Percentiles rank a stretch among this genome's conserved stretches.
These are phyloP conservation scores for Elysia crispata DNA, from an alignment of 2,888 invertebrate genomes.

Conservation along the genomic window DNA sequence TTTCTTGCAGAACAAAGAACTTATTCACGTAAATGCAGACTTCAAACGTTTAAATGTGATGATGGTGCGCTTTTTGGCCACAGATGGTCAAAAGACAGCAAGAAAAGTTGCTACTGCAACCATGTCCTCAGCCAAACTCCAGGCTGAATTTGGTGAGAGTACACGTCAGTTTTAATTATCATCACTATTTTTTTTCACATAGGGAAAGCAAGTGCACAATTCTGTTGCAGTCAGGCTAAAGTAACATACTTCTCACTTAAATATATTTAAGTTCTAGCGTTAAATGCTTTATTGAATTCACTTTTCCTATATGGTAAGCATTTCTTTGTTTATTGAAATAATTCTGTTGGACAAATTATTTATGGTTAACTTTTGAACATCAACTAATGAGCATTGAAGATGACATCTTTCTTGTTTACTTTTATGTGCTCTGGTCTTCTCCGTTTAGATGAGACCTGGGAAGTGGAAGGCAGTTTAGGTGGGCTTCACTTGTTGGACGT, in stretches of 20 bases:
- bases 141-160: conserved; percentile 85
- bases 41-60: conserved; percentile 94
- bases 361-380: no score
- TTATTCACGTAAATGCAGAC: conserved; percentile 82
- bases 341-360: no score
- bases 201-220: not conserved
- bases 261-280: no score
- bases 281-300: no score
- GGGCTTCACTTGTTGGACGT: conserved; percentile 92
- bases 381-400: no score
- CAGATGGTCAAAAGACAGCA: conserved; percentile 81
- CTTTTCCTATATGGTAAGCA: no score
- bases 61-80: conserved; percentile 87
- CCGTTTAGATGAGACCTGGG: conserved; percentile 80
- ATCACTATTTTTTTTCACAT: not conserved
- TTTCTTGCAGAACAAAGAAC: conserved; percentile 35
- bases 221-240: no score
- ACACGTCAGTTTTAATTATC: not conserved
- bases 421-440: not conserved
- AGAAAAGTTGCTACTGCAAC: conserved; percentile 96
- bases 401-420: no score
- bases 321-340: no score
- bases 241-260: no score
- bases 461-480: conserved; percentile 91
- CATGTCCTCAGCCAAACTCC: conserved; percentile 92